Evolutionary conservation across 2,797 vertebrate species (phyloP).

Genomic region (Brachymystax lenok): DNA sequence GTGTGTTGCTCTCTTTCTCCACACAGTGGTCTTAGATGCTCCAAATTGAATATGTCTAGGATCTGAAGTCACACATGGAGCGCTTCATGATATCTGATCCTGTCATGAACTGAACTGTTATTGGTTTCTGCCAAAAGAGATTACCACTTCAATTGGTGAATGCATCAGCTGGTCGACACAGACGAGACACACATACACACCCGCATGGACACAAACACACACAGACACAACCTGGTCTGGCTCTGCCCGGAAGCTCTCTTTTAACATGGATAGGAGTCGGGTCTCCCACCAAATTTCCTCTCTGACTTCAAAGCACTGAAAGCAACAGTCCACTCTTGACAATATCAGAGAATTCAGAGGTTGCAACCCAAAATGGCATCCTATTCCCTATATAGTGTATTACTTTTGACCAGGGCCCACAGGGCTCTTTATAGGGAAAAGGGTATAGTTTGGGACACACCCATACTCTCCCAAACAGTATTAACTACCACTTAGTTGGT

Average conservation of each 20-base stretch:
- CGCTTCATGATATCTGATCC: neutral
- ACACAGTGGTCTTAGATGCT: neutral
- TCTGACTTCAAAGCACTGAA: constrained; percentile 5
- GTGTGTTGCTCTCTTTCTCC: too few species aligned
- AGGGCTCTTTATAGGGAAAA: neutral
- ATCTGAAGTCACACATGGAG: neutral
- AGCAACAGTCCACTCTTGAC: constrained; percentile 8
- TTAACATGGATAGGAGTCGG: neutral
- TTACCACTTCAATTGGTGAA: neutral
- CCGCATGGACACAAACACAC: neutral
- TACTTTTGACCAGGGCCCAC: too few species aligned
- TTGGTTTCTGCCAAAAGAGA: neutral
- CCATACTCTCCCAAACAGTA: constrained; percentile 29
- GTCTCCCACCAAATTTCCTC: neutral
- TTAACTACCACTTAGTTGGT: constrained; percentile 63
- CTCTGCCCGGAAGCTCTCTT: neutral
- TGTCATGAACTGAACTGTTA: neutral
- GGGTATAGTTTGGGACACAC: neutral
- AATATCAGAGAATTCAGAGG: constrained; percentile 14
- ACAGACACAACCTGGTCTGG: constrained; percentile 5
- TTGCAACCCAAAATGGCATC: too few species aligned
- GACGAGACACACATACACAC: constrained; percentile 1
- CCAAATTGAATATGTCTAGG: neutral
- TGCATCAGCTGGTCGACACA: neutral
- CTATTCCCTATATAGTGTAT: too few species aligned